Evolutionary conservation across 2,113 vertebrate genomes (phyloP).

Genomic region (Menura novaehollandiae): DNA sequence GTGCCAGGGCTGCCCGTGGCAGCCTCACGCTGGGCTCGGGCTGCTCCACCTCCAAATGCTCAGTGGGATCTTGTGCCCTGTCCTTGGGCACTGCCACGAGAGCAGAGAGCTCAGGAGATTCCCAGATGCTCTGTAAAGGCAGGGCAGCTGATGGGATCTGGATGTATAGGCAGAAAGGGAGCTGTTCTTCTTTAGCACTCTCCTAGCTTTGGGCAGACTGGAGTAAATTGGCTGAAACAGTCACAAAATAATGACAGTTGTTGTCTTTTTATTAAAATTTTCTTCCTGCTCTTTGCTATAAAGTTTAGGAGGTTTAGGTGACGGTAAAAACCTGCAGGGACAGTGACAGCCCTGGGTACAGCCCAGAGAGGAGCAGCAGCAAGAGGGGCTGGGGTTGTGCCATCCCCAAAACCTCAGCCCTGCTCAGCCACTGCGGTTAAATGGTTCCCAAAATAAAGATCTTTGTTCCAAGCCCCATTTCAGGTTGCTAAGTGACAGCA

Average conservation of each 20-base stretch:
- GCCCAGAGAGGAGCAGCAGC: neutral
- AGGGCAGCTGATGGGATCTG: accelerated
- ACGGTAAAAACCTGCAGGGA: neutral
- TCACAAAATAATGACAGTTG: accelerated
- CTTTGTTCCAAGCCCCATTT: neutral
- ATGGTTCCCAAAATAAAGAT: neutral
- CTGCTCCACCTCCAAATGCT: accelerated
- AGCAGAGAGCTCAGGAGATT: neutral
- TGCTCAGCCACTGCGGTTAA: accelerated
- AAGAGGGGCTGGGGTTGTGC: neutral
- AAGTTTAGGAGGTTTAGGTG: neutral
- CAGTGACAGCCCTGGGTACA: accelerated
- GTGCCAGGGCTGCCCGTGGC: neutral
- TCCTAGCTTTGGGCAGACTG: neutral
- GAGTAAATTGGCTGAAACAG: neutral
- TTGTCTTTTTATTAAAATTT: accelerated
- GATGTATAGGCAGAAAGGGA: accelerated
- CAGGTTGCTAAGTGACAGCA: constrained; percentile 49
- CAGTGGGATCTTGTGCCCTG: neutral
- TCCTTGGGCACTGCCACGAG: accelerated
- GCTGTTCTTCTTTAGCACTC: neutral
- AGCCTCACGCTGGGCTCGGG: accelerated
- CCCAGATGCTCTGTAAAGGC: accelerated
- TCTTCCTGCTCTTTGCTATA: neutral
- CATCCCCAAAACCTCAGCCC: neutral